Conservation (phyloP, 2,113 vertebrate genomes). For the Hemichromis elongatus region DNA sequence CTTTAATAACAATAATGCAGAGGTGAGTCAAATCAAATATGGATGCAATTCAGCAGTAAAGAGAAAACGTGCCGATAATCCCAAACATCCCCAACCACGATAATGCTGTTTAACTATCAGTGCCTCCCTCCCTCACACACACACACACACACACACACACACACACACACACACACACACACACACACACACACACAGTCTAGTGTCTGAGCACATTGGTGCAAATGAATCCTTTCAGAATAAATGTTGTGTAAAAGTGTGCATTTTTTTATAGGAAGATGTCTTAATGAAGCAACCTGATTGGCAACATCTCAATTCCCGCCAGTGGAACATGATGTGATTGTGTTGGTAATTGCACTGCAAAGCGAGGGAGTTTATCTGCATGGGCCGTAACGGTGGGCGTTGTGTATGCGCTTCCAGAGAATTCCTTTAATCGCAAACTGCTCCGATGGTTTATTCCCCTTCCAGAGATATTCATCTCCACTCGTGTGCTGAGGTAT, state of each 20-base stretch:
- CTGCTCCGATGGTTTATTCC: constrained; percentile 53
- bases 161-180: not conserved
- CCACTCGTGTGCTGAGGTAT: constrained; percentile 56
- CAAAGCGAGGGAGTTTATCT: constrained; percentile 39
- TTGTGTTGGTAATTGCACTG: constrained; percentile 65
- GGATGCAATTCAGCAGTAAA: constrained; percentile 5
- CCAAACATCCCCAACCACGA: not conserved
- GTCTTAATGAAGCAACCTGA: constrained; percentile 56
- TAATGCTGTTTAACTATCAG: not conserved
- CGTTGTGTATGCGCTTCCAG: constrained; percentile 32
- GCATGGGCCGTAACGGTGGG: constrained; percentile 12
- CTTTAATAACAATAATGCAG: not conserved
- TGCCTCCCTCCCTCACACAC: not conserved
- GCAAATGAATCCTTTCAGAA: constrained; percentile 19
- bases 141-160: not conserved
- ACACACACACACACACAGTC: not conserved
- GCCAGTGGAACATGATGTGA: constrained; percentile 39
- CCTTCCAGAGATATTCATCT: constrained; percentile 68
- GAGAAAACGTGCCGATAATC: constrained; percentile 1
- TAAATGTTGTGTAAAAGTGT: constrained; percentile 21
- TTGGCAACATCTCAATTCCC: constrained; percentile 52
- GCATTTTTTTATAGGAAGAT: constrained; percentile 30
- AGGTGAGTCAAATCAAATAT: not conserved
- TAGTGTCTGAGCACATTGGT: not conserved
- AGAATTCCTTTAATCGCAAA: constrained; percentile 72